phyloP scores from a whole-genome alignment of 92 coral and sea anemone genomes.

The Zoanthus solanderi region DNA sequence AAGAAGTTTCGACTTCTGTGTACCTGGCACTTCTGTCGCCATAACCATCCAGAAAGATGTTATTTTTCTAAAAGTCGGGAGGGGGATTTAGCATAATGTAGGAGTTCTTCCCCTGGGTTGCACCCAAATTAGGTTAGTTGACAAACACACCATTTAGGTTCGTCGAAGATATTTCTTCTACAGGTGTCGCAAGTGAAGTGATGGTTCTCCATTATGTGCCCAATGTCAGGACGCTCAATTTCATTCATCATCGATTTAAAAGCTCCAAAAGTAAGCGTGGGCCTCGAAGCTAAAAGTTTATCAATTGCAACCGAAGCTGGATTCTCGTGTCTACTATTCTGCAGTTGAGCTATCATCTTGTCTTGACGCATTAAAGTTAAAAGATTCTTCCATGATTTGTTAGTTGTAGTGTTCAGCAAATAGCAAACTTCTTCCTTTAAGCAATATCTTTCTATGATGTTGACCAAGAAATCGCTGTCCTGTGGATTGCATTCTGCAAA shows the following conservation, averaged over 20 bases:
- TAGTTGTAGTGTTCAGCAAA: constrained; percentile 20
- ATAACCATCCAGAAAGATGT: too few species aligned
- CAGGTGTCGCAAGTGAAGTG: constrained; percentile 34
- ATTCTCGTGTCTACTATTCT: not conserved
- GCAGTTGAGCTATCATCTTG: constrained; percentile 19
- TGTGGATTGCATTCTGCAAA: constrained; percentile 25
- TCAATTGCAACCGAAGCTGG: constrained; percentile 9
- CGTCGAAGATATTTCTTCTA: constrained; percentile 33
- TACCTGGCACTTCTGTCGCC: too few species aligned
- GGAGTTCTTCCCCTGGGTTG: not conserved
- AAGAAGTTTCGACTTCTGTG: too few species aligned
- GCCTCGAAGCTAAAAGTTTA: constrained; percentile 6
- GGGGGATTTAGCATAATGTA: too few species aligned
- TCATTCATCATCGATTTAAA: constrained; percentile 35
- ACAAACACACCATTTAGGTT: constrained; percentile 24
- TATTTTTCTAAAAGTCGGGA: too few species aligned
- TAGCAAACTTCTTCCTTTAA: constrained; percentile 12
- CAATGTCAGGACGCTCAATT: constrained; percentile 28
- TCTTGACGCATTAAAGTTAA: constrained; percentile 45
- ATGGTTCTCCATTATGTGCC: constrained; percentile 21
- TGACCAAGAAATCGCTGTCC: constrained; percentile 7
- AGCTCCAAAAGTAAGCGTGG: constrained; percentile 13
- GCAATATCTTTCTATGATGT: constrained; percentile 2
- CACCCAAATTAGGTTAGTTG: constrained; percentile 2
- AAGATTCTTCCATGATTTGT: constrained; percentile 36